phyloP scores from a whole-genome alignment of 1,140 invertebrate species.

The Harpegnathos saltator region DNA sequence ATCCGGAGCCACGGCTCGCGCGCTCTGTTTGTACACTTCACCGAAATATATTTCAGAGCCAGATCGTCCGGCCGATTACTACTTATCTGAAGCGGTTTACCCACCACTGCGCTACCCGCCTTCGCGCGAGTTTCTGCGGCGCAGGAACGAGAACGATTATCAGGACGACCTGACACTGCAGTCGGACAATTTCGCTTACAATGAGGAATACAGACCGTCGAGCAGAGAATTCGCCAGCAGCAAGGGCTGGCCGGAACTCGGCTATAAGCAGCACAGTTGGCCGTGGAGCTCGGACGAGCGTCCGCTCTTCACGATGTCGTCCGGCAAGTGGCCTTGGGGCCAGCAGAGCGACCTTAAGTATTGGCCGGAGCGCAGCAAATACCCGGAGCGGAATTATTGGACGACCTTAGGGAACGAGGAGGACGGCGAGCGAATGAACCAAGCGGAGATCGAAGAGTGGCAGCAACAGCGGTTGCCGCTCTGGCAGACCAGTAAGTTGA shows the following conservation, averaged over 20 bases:
- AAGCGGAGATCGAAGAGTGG: not conserved
- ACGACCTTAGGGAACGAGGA: slow-evolving; percentile 57
- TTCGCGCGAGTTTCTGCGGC: slow-evolving; percentile 16
- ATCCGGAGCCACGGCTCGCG: too few species aligned
- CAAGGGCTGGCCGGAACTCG: slow-evolving; percentile 56
- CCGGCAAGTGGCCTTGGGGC: slow-evolving; percentile 74
- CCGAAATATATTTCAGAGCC: not conserved
- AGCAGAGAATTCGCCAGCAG: slow-evolving; percentile 63
- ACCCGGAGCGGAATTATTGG: slow-evolving; percentile 73
- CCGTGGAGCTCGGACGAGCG: slow-evolving; percentile 55
- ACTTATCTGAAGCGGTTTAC: slow-evolving; percentile 32
- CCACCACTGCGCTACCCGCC: slow-evolving; percentile 22
- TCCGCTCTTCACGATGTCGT: not conserved
- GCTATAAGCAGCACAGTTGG: slow-evolving; percentile 43
- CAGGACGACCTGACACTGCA: slow-evolving; percentile 44
- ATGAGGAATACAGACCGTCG: slow-evolving; percentile 59
- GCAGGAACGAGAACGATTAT: slow-evolving; percentile 36
- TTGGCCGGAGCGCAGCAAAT: slow-evolving; percentile 70
- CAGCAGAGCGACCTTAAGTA: slow-evolving; percentile 63
- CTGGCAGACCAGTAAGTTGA: slow-evolving; percentile 14
- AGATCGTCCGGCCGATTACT: slow-evolving; percentile 30
- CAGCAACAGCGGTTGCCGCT: not conserved
- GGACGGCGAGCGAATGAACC: slow-evolving; percentile 11
- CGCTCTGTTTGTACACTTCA: too few species aligned
- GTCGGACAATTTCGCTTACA: slow-evolving; percentile 33